These are phyloP conservation scores for Abrostola triplasia DNA, from an alignment of 2,888 invertebrate species.

Conservation along the genomic window DNA sequence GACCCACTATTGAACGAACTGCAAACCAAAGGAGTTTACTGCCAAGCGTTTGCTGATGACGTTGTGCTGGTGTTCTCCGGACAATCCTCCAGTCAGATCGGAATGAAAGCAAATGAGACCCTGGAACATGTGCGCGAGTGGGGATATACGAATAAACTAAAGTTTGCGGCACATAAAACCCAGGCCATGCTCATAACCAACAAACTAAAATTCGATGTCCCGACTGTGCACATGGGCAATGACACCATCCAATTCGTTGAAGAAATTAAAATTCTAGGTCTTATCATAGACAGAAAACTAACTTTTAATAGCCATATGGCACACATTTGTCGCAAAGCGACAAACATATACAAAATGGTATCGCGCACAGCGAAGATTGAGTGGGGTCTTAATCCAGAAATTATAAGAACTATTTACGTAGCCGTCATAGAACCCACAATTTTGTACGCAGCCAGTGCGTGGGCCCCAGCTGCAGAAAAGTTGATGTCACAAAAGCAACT, in stretches of 20 bases:
- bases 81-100: no score
- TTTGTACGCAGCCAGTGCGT: constrained; percentile 5
- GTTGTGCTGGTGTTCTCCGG: no score
- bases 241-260: neutral
- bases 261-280: no score
- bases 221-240: neutral
- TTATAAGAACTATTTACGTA: neutral
- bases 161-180: neutral
- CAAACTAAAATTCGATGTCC: neutral
- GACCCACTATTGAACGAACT: constrained; percentile 16
- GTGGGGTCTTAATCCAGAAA: neutral
- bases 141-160: neutral
- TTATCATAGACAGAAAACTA: neutral
- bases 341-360: neutral
- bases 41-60: no score
- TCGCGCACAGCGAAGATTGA: neutral
- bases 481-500: neutral
- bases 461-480: neutral
- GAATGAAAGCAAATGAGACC: neutral
- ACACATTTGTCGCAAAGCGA: neutral
- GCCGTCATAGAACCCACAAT: neutral
- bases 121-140: neutral
- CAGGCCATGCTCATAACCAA: neutral
- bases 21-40: no score
- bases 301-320: neutral